Percentiles rank a stretch among this genome's conserved stretches.
Evolutionary conservation across 2,888 invertebrate genomes (phyloP).

Genomic region (Acleris laterana): DNA sequence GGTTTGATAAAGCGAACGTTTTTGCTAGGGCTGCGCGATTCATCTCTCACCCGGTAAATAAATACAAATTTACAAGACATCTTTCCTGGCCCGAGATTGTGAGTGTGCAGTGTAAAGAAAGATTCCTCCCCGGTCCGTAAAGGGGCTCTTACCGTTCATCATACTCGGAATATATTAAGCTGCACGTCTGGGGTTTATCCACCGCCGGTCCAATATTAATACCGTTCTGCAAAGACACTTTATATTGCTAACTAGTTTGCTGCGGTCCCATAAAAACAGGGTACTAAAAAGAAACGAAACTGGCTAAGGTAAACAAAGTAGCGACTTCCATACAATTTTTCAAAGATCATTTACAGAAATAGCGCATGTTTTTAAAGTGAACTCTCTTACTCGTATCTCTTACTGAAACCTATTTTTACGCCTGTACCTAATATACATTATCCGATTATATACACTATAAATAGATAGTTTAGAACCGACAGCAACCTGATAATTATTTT

Average conservation of each 20-base stretch:
- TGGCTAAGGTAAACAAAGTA: not conserved
- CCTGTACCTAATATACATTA: too few species aligned
- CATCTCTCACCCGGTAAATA: constrained; percentile 22
- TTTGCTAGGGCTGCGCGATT: constrained; percentile 17
- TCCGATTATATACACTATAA: too few species aligned
- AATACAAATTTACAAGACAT: constrained; percentile 29
- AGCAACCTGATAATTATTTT: too few species aligned
- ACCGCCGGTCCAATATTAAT: constrained; percentile 40
- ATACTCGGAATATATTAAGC: constrained; percentile 60
- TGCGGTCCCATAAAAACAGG: not conserved
- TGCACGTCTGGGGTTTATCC: constrained; percentile 45
- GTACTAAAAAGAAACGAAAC: not conserved
- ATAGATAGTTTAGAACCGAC: too few species aligned
- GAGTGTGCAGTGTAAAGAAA: constrained; percentile 46
- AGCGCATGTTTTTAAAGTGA: too few species aligned
- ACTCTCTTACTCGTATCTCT: too few species aligned
- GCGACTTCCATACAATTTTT: too few species aligned
- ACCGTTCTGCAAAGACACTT: constrained; percentile 28
- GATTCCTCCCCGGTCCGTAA: constrained; percentile 44
- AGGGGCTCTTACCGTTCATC: constrained; percentile 54
- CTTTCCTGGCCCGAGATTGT: constrained; percentile 28
- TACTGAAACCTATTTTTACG: too few species aligned
- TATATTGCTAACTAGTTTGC: constrained; percentile 10
- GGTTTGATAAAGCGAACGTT: constrained; percentile 21
- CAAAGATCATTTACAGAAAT: too few species aligned